These are phyloP conservation scores for Fulmarus glacialis DNA, from an alignment of 2,113 vertebrate genomes.

Conservation along the genomic window DNA sequence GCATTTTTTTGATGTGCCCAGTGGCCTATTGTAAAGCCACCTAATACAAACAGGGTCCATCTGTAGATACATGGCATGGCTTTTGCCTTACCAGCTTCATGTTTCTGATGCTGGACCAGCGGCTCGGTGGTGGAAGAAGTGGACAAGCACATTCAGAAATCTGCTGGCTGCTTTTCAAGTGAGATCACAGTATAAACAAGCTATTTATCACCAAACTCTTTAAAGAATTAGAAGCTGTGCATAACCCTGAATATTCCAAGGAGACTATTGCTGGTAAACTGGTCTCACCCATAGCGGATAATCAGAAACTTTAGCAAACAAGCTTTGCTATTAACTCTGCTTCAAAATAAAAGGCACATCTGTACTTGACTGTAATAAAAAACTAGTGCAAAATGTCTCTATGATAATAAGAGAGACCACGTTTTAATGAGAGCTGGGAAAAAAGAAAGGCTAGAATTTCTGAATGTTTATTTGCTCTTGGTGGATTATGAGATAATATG, in stretches of 20 bases:
- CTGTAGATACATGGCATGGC: not conserved
- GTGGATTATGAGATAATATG: not conserved
- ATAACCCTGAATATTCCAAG: conserved; percentile 11
- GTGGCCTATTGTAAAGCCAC: not conserved
- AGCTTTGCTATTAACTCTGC: not conserved
- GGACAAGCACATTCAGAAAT: not conserved
- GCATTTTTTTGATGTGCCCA: accelerated
- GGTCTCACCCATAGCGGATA: not conserved
- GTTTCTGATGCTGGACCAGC: not conserved
- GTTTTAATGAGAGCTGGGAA: not conserved
- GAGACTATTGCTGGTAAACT: not conserved
- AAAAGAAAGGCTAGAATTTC: conserved; percentile 1
- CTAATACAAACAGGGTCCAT: too few relatives aligned
- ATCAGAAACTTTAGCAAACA: conserved; percentile 1
- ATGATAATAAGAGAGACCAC: not conserved
- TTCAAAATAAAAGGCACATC: conserved; percentile 14
- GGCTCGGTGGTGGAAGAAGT: not conserved
- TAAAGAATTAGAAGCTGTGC: conserved; percentile 25
- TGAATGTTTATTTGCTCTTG: conserved; percentile 28
- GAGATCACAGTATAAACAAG: not conserved
- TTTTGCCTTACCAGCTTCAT: not conserved
- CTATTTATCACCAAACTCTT: not conserved
- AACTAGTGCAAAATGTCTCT: not conserved
- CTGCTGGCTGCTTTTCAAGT: not conserved
- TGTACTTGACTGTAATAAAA: conserved; percentile 9